Percentiles rank a stretch among this genome's conserved stretches.
phyloP scores from a whole-genome alignment of 1,140 invertebrate species.

The Hormaphis cornu region DNA sequence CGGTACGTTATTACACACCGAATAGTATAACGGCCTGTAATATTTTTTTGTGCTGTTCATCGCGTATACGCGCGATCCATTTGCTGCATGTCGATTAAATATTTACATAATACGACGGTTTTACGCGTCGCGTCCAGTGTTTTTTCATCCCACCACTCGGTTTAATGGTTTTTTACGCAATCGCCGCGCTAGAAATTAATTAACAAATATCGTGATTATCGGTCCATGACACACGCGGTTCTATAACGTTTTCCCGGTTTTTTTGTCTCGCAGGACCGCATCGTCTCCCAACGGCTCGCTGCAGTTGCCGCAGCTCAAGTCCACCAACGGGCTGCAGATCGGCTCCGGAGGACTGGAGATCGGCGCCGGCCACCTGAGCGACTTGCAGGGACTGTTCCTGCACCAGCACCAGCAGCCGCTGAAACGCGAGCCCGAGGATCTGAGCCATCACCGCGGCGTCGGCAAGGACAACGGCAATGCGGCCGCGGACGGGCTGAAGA shows the following conservation, averaged over 20 bases:
- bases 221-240: no score
- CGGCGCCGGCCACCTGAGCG: conserved; percentile 46
- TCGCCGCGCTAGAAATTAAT: no score
- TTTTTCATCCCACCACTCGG: not conserved
- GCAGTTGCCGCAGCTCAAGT: conserved; percentile 43
- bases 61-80: not conserved
- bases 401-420: conserved; percentile 50
- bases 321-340: conserved; percentile 51
- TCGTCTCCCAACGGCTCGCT: conserved; percentile 44
- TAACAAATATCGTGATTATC: no score
- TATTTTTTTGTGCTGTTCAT: not conserved
- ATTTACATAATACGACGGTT: conserved; percentile 5
- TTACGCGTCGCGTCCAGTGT: not conserved
- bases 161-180: not conserved
- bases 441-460: conserved; percentile 45
- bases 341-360: conserved; percentile 44
- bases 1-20: no score
- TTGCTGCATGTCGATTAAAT: no score
- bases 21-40: not conserved
- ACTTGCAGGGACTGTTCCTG: conserved; percentile 54
- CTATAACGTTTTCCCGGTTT: not conserved
- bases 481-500: conserved; percentile 41
- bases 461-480: conserved; percentile 38
- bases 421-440: conserved; percentile 58
- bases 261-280: conserved; percentile 34